Percentiles rank a stretch among this genome's conserved stretches.
These are phyloP conservation scores for Cacatua alba DNA, from an alignment of 2,113 vertebrate species.

Conservation along the genomic window DNA sequence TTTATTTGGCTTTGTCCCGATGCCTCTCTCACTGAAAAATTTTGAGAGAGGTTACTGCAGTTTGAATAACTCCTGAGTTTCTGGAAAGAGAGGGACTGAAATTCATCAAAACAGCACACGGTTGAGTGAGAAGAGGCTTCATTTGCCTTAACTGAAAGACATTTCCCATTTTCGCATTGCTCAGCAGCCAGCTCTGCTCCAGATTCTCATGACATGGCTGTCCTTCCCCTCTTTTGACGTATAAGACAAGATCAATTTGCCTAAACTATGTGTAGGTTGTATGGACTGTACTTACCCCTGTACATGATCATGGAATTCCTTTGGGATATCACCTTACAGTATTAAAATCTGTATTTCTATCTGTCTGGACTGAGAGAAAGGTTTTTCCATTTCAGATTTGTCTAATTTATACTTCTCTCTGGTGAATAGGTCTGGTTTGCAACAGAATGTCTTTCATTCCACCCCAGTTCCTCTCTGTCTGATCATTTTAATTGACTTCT, in stretches of 20 bases:
- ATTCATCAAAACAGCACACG: neutral
- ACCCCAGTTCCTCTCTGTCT: neutral
- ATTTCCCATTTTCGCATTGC: neutral
- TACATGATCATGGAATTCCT: neutral
- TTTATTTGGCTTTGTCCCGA: neutral
- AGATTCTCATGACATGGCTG: neutral
- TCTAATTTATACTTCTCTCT: neutral
- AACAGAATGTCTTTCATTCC: neutral
- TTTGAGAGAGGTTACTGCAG: neutral
- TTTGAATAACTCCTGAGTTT: neutral
- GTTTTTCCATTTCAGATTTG: neutral
- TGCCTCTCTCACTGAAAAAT: neutral
- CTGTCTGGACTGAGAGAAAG: neutral
- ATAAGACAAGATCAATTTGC: neutral
- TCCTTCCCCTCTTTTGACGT: neutral
- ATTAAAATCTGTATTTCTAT: neutral
- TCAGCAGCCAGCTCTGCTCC: neutral
- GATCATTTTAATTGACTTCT: neutral
- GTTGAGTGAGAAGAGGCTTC: neutral
- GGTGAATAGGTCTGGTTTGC: neutral
- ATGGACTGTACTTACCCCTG: neutral
- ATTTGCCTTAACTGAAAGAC: neutral
- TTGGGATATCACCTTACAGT: neutral
- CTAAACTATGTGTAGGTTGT: neutral
- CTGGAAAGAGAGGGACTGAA: neutral